Conservation (phyloP, 2,113 vertebrate species). For the Leptocoma aspasia region DNA sequence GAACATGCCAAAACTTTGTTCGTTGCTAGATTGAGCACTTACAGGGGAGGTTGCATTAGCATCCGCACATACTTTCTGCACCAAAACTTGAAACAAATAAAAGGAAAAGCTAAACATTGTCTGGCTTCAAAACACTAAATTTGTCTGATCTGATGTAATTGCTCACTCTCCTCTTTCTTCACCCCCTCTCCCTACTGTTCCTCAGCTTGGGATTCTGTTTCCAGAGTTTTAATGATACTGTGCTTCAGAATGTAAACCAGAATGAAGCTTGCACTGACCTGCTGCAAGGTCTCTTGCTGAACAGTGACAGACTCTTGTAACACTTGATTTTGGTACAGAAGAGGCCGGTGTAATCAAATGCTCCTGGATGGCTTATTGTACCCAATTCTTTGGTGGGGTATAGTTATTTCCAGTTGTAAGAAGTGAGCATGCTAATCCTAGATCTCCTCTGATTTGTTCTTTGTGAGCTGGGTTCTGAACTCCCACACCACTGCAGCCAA, state of each 20-base stretch:
- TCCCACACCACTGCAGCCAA: conserved; percentile 25
- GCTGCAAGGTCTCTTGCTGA: conserved; percentile 62
- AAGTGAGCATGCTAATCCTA: background rate
- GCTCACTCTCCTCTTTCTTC: background rate
- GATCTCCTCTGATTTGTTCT: conserved; percentile 8
- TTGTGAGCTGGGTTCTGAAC: background rate
- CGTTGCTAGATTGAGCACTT: conserved; percentile 60
- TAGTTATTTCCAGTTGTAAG: conserved; percentile 21
- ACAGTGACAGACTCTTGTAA: conserved; percentile 54
- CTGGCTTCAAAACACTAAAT: conserved; percentile 67
- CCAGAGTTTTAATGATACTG: conserved; percentile 49
- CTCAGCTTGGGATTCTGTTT: conserved; percentile 43
- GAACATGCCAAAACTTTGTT: conserved; percentile 66
- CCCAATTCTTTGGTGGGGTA: conserved; percentile 31
- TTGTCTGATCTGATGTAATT: conserved; percentile 49
- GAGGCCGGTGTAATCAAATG: conserved; percentile 71
- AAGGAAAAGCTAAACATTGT: conserved; percentile 62
- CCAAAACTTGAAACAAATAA: conserved; percentile 79
- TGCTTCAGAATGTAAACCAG: conserved; percentile 74
- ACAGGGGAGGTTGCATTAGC: conserved; percentile 46
- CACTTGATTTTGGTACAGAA: conserved; percentile 63
- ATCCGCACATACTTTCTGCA: conserved; percentile 66
- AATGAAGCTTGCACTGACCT: conserved; percentile 68
- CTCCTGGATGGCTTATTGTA: conserved; percentile 76
- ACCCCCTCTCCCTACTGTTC: background rate